Percentiles rank a stretch among this genome's conserved stretches.
Conservation (phyloP, 92 coral and sea anemone genomes). For the Chrysogorgia sp. region DNA sequence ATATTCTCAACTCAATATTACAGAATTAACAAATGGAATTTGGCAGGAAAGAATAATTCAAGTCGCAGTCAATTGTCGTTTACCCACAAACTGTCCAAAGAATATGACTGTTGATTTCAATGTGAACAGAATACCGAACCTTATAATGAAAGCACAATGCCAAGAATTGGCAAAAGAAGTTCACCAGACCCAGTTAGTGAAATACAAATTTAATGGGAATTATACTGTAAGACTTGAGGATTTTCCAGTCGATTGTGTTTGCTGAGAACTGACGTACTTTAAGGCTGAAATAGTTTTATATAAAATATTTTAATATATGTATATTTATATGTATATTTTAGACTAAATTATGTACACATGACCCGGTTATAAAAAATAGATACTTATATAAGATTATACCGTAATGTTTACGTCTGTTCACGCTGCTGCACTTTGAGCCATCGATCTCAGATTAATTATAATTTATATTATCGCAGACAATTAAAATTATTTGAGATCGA, state of each 20-base stretch:
- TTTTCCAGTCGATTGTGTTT: neutral
- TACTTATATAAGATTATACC: no score
- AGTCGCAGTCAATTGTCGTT: constrained; percentile 1
- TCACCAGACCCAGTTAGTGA: neutral
- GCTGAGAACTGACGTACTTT: neutral
- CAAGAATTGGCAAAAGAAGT: neutral
- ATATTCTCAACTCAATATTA: neutral
- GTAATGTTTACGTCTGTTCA: no score
- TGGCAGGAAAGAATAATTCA: neutral
- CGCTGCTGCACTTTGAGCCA: no score
- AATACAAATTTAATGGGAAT: neutral
- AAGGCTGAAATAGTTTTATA: no score
- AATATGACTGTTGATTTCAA: neutral
- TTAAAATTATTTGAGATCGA: no score
- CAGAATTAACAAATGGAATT: neutral
- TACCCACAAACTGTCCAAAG: neutral
- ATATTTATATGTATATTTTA: no score
- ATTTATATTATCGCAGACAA: no score
- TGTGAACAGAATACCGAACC: neutral
- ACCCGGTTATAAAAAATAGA: no score
- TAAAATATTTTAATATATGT: no score
- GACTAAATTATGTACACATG: no score
- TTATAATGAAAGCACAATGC: neutral
- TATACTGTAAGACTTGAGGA: neutral
- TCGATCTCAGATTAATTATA: no score